Base-by-base conservation (phyloP, 2,888 invertebrate genomes). In the Gymnocheta viridis region DNA sequence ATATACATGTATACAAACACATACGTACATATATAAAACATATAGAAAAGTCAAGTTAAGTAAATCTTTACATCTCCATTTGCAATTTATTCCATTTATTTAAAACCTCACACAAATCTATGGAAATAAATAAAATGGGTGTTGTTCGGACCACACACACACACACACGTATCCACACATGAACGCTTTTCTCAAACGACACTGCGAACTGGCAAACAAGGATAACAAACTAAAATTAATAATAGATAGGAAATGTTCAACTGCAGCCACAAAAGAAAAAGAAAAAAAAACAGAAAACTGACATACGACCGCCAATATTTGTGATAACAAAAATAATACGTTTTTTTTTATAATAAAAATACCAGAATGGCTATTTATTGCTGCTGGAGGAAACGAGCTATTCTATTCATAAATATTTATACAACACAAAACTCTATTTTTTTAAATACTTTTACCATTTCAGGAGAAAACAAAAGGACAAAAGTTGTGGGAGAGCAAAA, bases 201-300 rank as follows among this genome's bases (percentile, higher is more conserved):
- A 54, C 29, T 14, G 17, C 6, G 6, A 49, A 32, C 17, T 47
- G 19, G 22, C 56, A 10, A 38, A 47, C 27, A 24, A 44, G 64
- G 35, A 47, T 24, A 24, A 58, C 19, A 27, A 76, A 22, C 17
- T 14, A n/a, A 70, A 62, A 64, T 79, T 56, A 62, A 54, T 70
- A 79, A 54, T 35, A 27, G 35, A 70, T 56, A 7, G 60, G 51
- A 79, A 79, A 72, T 70, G 60, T 77, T 51, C 12, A 67, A 58
- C 35, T 67, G 27, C 67, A 69, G 29, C 54, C 19, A 64, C 44
- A 56, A 44, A 41, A 7, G 38, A 38, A 41, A 51, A 41, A 2
- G 19, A 51, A 22, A 24, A 58, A 29, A 7, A 60, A 24, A 49
- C 17, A 49, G 5, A 29, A 2, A 32, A 38, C 49, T 12, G 47